These are phyloP conservation scores for Andrena bucephala DNA, from an alignment of 2,888 invertebrate genomes.

Conservation along the genomic window DNA sequence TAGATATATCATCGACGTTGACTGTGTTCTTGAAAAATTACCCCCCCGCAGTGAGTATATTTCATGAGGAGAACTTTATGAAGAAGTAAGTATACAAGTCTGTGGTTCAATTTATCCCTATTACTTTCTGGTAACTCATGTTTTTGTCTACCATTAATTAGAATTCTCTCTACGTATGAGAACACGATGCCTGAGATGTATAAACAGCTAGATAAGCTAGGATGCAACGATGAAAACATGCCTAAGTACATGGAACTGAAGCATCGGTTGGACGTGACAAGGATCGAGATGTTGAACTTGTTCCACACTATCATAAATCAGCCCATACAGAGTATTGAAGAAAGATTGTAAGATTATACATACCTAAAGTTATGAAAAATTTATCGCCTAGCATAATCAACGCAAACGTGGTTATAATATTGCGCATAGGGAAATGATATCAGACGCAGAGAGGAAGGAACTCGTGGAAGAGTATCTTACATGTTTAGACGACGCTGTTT, in stretches of 20 bases:
- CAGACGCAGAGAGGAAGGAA: slow-evolving; percentile 76
- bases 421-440: slow-evolving; percentile 66
- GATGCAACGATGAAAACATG: slow-evolving; percentile 82
- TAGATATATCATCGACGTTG: slow-evolving; percentile 90
- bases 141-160: slow-evolving; percentile 78
- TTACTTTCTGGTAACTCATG: slow-evolving; percentile 18
- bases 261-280: slow-evolving; percentile 85
- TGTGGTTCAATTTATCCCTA: background rate
- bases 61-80: slow-evolving; percentile 87
- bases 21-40: slow-evolving; percentile 90
- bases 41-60: slow-evolving; percentile 86
- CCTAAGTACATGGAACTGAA: slow-evolving; percentile 84
- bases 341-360: slow-evolving; percentile 79
- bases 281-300: slow-evolving; percentile 85
- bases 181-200: slow-evolving; percentile 90
- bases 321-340: slow-evolving; percentile 80
- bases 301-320: slow-evolving; percentile 84
- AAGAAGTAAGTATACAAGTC: slow-evolving; percentile 80
- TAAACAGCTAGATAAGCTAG: slow-evolving; percentile 87
- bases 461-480: slow-evolving; percentile 84
- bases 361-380: slow-evolving; percentile 21
- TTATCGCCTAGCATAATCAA: background rate
- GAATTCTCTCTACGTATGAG: slow-evolving; percentile 92
- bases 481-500: slow-evolving; percentile 85
- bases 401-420: slow-evolving; percentile 24